A percentile compares a stretch with the other conserved stretches of the same genome.
Evolutionary conservation across 1,140 invertebrate genomes (phyloP).

Genomic region (Orchesella cincta): DNA sequence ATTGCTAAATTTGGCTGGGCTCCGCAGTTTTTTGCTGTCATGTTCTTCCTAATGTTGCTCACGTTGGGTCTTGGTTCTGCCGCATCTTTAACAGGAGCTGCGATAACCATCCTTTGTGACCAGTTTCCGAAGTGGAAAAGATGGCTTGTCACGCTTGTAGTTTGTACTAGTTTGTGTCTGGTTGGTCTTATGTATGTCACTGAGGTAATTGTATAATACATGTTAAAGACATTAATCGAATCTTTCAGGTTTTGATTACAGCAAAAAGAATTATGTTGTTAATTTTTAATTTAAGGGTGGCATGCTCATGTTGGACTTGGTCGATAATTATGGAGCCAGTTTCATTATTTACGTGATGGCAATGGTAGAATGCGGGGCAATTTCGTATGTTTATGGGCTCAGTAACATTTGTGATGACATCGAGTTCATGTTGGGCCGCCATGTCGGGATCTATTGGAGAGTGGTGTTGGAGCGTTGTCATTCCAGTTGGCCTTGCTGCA

Average conservation of each 20-base stretch:
- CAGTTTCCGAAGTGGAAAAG: conserved; percentile 66
- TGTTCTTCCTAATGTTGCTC: conserved; percentile 61
- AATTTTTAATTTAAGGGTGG: conserved; percentile 8
- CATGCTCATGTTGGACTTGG: conserved; percentile 14
- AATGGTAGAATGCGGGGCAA: conserved; percentile 7
- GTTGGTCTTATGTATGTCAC: conserved; percentile 74
- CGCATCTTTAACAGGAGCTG: conserved; percentile 63
- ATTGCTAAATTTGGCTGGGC: conserved; percentile 74
- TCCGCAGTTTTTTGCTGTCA: conserved; percentile 68
- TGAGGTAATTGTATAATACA: conserved; percentile 54
- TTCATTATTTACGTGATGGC: conserved; percentile 19
- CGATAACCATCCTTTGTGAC: conserved; percentile 71
- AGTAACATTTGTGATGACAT: conserved; percentile 43
- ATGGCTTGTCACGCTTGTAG: conserved; percentile 63
- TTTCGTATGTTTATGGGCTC: conserved; percentile 40
- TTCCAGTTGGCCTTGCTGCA: conserved; percentile 66
- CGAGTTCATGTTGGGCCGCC: conserved; percentile 45
- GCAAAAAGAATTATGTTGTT: not conserved
- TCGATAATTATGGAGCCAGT: conserved; percentile 25
- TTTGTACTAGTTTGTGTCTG: conserved; percentile 66
- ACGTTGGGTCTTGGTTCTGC: conserved; percentile 62
- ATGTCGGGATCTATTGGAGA: conserved; percentile 53
- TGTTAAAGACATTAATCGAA: not conserved
- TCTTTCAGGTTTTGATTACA: not conserved
- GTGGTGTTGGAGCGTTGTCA: conserved; percentile 75